Evolutionary conservation across 2,113 vertebrate species (phyloP).

Genomic region (Labrus mixtus): DNA sequence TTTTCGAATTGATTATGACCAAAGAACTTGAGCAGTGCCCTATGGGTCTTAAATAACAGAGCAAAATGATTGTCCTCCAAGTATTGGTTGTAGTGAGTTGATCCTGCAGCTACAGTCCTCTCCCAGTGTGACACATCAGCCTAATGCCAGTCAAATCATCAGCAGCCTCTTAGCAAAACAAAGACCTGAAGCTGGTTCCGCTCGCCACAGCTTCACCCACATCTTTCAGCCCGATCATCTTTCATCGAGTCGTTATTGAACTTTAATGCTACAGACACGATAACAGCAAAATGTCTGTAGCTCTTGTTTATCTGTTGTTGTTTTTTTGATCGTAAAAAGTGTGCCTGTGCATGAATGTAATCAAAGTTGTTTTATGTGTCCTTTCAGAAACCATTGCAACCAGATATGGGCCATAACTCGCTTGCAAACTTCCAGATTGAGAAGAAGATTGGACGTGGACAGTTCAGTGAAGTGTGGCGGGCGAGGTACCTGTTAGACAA

Average conservation of each 20-base stretch:
- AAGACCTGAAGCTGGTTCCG: conserved; percentile 14
- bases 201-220: conserved; percentile 29
- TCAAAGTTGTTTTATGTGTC: conserved; percentile 14
- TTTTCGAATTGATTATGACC: not conserved
- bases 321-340: too few relatives aligned
- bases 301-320: rapidly evolving
- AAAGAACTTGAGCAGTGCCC: not conserved
- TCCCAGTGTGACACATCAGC: conserved; percentile 27
- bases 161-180: conserved; percentile 53
- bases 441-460: conserved; percentile 97
- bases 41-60: not conserved
- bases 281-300: conserved; percentile 5
- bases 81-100: not conserved
- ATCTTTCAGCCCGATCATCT: conserved; percentile 17
- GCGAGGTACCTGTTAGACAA: conserved; percentile 93
- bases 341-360: not conserved
- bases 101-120: conserved; percentile 26
- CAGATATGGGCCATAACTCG: conserved; percentile 94
- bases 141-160: conserved; percentile 45
- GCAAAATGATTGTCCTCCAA: not conserved
- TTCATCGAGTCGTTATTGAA: conserved; percentile 7
- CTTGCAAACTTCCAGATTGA: conserved; percentile 96
- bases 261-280: conserved; percentile 1
- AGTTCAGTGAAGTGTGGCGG: conserved; percentile 98
- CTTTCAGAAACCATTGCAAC: conserved; percentile 91